Evolutionary conservation across 2,113 vertebrate genomes (phyloP).

Genomic region (Pterocles burchelli): DNA sequence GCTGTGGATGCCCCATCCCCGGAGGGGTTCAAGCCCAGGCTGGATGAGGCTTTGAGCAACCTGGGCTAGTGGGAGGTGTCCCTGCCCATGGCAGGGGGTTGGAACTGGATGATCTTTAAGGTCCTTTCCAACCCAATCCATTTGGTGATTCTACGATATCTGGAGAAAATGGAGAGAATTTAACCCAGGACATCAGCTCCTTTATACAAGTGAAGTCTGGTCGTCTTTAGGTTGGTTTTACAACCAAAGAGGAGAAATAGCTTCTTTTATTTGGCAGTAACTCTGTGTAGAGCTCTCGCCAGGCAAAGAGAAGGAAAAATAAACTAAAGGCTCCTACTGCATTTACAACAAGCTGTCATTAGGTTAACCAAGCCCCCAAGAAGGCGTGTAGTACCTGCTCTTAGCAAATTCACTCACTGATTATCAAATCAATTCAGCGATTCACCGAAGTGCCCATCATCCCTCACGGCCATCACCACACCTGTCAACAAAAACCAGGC

Average conservation of each 20-base stretch:
- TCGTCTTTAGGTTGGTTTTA: not conserved
- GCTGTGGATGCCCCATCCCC: no score
- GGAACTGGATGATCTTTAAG: no score
- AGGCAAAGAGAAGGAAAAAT: not conserved
- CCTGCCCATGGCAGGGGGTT: no score
- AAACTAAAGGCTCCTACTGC: not conserved
- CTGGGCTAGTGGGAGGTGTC: no score
- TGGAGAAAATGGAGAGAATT: not conserved
- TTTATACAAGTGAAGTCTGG: not conserved
- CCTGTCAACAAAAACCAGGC: conserved; percentile 64
- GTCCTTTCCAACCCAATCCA: no score
- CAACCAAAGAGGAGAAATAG: not conserved
- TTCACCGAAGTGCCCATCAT: conserved; percentile 57
- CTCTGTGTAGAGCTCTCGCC: not conserved
- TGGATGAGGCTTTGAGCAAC: no score
- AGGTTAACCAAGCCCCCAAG: conserved; percentile 49
- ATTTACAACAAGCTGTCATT: conserved; percentile 55
- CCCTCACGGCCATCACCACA: conserved; percentile 36
- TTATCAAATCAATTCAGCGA: conserved; percentile 69
- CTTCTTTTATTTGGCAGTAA: not conserved
- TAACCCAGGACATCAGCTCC: not conserved
- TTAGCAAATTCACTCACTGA: conserved; percentile 68
- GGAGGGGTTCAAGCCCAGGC: no score
- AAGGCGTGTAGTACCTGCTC: conserved; percentile 23
- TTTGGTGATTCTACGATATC: no score